A percentile compares a stretch with the other conserved stretches of the same genome.
Conservation (phyloP, 2,113 vertebrate species). For the Diadophis punctatus region DNA sequence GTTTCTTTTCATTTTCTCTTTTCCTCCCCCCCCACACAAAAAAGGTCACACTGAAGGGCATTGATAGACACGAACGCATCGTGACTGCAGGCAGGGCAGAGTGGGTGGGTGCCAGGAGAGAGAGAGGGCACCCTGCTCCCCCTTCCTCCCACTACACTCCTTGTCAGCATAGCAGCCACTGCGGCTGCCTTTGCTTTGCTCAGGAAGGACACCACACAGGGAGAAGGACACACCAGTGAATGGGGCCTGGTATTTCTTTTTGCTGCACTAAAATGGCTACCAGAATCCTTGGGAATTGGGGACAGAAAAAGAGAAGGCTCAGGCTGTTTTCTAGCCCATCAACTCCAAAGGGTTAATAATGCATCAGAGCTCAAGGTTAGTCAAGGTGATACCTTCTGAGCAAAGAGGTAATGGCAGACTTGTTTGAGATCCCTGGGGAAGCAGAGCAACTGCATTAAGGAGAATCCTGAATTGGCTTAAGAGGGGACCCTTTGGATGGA, state of each 20-base stretch:
- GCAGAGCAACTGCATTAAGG: background rate
- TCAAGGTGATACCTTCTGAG: conserved; percentile 77
- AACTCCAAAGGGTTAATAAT: conserved; percentile 82
- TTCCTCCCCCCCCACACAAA: background rate
- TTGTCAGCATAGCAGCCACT: background rate
- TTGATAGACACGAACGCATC: conserved; percentile 48
- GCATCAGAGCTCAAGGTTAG: conserved; percentile 89
- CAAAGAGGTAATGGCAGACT: conserved; percentile 23
- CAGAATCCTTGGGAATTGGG: too few species aligned
- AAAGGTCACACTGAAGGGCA: conserved; percentile 87
- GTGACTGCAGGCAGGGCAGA: conserved; percentile 47
- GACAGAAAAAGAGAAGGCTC: background rate
- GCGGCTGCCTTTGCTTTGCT: background rate
- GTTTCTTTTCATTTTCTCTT: background rate
- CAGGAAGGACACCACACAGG: background rate
- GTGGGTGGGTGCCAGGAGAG: conserved; percentile 14
- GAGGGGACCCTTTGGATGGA: background rate
- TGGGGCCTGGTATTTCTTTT: background rate
- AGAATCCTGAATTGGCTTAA: background rate
- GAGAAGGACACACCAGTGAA: background rate
- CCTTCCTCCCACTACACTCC: conserved; percentile 4
- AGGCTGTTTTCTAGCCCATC: background rate
- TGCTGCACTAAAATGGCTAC: background rate
- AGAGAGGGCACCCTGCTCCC: conserved; percentile 6
- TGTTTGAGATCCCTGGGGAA: conserved; percentile 42